A percentile compares a stretch with the other conserved stretches of the same genome.
phyloP scores from a whole-genome alignment of 2,888 invertebrate genomes.

The Chydorus sphaericus region DNA sequence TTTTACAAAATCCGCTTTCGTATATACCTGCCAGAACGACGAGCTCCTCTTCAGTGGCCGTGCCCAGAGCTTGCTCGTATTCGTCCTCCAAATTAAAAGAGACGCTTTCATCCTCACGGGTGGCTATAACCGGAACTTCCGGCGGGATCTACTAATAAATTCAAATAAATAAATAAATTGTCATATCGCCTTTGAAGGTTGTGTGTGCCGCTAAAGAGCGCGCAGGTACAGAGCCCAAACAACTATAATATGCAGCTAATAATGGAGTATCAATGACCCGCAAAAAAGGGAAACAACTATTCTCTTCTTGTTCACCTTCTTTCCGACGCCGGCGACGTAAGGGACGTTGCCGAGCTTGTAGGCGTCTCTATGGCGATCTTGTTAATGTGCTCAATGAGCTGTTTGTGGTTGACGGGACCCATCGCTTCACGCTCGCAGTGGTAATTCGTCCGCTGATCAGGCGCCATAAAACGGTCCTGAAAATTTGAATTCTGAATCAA shows the following conservation, averaged over 20 bases:
- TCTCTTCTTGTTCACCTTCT: conserved; percentile 35
- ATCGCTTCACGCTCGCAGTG: conserved; percentile 91
- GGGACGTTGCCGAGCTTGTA: conserved; percentile 88
- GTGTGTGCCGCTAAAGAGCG: too few species aligned
- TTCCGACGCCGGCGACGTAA: conserved; percentile 83
- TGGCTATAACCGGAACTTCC: conserved; percentile 44
- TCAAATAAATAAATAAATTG: too few species aligned
- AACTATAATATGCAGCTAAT: too few species aligned
- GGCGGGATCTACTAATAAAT: conserved; percentile 72
- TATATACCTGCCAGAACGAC: conserved; percentile 97
- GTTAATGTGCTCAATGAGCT: conserved; percentile 89
- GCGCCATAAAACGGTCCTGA: conserved; percentile 92
- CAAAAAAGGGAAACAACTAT: neutral
- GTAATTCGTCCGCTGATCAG: conserved; percentile 87
- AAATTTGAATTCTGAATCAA: conserved; percentile 24
- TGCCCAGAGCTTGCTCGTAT: conserved; percentile 74
- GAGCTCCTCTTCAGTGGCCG: conserved; percentile 87
- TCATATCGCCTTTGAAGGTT: too few species aligned
- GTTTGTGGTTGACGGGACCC: conserved; percentile 87
- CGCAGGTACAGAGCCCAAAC: too few species aligned
- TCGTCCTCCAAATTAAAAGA: conserved; percentile 86
- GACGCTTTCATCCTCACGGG: conserved; percentile 65
- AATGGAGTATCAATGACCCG: too few species aligned
- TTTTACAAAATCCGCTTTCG: neutral
- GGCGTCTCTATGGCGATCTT: conserved; percentile 96